Evolutionary conservation across 2,888 invertebrate species (phyloP), one percentile per base, ranked within the genome.

Genomic region (Tanytarsus gracilentus): DNA sequence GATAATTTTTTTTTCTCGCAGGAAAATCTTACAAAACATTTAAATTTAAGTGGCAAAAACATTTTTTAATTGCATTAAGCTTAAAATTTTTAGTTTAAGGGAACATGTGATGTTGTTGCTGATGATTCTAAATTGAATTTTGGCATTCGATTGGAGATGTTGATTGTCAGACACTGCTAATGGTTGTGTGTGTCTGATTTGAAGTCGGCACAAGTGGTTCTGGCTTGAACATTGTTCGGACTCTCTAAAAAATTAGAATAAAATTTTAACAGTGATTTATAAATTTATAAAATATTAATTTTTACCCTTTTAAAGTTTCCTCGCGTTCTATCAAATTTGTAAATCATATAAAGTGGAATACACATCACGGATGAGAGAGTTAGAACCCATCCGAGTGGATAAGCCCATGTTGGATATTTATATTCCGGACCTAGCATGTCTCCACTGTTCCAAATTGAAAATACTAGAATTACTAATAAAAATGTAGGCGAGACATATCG

Each of bases 401-500:
- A 82, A 66, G 86, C 86, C 91, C 91, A 92, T 55, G 79, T 76
- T 0, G 91, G 90, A 74, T 90, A 91, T 60, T 75, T 72, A 71
- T 86, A 86, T 65, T 81, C 80, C 66, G 81, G 80, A 0, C 84
- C 83, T 64, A 90, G 75, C 82, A 91, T 84, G 62, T 90, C 87
- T 69, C 87, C 82, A 69, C 91, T 88, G 7, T 85, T 83, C 67
- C 87, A 72, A 63, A 93, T 77, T 0, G 90, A 90, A 74, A 88
- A 87, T 62, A 90, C 81, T 74, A 93, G 92, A 63, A 94, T 85
- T 71, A 86, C 91, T 72, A 90, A 76, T 66, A 91, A 80, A 73
- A 91, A 90, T 29, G 87, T 79, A 0, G 93, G 93, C 69, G 89
- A 88, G 66, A 90, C 88, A 69, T 85, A 89, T 51, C 85, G 84